Base-by-base conservation (phyloP, 2,797 vertebrate species). In the Vultur gryphus region DNA sequence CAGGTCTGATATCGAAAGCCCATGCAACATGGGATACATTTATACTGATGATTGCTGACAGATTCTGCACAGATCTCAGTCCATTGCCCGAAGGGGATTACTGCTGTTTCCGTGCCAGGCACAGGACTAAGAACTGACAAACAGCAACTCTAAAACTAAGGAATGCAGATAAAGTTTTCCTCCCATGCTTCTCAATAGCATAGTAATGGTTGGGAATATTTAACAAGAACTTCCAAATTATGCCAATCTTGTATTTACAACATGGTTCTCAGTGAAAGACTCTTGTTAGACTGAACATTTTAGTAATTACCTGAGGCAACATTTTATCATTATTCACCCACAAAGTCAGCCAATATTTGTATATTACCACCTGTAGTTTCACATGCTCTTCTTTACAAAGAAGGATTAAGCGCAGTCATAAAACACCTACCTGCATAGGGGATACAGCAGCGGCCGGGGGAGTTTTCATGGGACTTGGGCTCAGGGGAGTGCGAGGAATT, bases 391-490 rank as follows among this genome's bases (percentile, higher is more conserved):
- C 86, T 89, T 72, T 49, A 29, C 24, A 73, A 28, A 67, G 78
- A 66, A 81, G 54, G 46, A 72, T 65, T 28, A 82, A 87, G 52
- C 12, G 65, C 52, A 77, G 62, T 35, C 55, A 84, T 13, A 55
- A 35, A 57, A 19, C 57, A 86, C 97, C 58, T 93, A 99, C 99
- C 99, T 99, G 99, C 98, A 99, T 99, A 28, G 99, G 99, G 25
- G 99, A 99, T 15, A 99, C 99, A 13, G 99, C 99, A 33, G 99
- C 99, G 29, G 99, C 99, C 3, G 99, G 99, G 10, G 99, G 99
- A 0, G 99, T 99, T 96, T 99, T 99, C 99, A 99, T 98, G 65
- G 99, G 99, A 93, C 99, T 99, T 55, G 99, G 99, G 94, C 99
- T 99, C 76, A 99, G 98, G 29, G 99, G 99, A 28, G 99, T 99